Conservation (phyloP, 1,140 invertebrate genomes). For the Lordiphosa collinella region DNA sequence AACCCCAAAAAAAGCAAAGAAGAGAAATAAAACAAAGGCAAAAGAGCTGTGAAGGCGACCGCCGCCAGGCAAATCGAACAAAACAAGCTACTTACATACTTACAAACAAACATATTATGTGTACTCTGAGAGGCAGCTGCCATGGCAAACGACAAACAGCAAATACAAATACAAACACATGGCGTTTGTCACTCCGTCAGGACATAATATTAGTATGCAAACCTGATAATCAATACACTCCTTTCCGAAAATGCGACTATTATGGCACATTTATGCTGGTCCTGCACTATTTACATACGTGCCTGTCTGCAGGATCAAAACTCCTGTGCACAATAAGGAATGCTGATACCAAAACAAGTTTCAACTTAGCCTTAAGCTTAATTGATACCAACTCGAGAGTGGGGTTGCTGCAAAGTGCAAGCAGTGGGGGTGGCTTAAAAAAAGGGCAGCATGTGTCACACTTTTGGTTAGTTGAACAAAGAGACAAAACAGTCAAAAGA, state of each 20-base stretch:
- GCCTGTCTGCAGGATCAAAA: no score
- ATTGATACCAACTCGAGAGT: no score
- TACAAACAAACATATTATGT: conserved; percentile 2
- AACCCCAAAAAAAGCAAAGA: conserved; percentile 17
- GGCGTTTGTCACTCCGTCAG: conserved; percentile 32
- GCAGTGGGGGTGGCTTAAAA: no score
- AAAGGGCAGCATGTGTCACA: no score
- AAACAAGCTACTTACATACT: conserved; percentile 26
- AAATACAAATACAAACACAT: conserved; percentile 16
- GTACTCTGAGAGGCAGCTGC: neutral
- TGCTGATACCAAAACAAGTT: no score
- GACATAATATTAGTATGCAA: conserved; percentile 65
- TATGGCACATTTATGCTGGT: conserved; percentile 10
- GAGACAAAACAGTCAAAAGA: neutral
- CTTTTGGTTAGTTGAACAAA: no score
- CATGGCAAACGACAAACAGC: conserved; percentile 17
- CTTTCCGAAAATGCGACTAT: conserved; percentile 15
- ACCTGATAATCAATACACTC: conserved; percentile 68
- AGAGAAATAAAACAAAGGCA: conserved; percentile 9
- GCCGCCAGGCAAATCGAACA: conserved; percentile 40
- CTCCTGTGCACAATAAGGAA: no score
- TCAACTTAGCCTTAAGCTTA: no score
- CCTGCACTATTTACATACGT: conserved; percentile 26
- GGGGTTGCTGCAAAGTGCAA: conserved; percentile 18
- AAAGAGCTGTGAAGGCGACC: conserved; percentile 30